phyloP scores from a whole-genome alignment of 2,113 vertebrate genomes.

The Poecile atricapillus region DNA sequence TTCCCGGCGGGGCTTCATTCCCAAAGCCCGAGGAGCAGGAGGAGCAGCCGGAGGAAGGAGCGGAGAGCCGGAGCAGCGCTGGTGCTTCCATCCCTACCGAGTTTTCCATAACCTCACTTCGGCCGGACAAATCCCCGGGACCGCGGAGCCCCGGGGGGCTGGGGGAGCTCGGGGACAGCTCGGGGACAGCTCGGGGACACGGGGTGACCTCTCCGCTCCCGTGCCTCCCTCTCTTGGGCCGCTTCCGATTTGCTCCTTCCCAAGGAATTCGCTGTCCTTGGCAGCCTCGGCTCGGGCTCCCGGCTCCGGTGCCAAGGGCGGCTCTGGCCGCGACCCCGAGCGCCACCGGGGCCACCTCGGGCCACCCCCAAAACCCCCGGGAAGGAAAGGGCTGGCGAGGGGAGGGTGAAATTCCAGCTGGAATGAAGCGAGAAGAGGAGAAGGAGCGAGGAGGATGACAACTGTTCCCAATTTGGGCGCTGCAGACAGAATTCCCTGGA shows the following conservation, averaged over 20 bases:
- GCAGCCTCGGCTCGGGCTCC: not conserved
- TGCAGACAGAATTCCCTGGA: slow-evolving; percentile 67
- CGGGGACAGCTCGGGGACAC: not conserved
- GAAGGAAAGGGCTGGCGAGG: rapidly evolving
- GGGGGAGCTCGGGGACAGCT: not conserved
- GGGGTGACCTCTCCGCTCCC: slow-evolving; percentile 18
- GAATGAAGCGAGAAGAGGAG: not conserved
- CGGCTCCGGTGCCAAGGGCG: not conserved
- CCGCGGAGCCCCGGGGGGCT: rapidly evolving
- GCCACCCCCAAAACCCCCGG: not conserved
- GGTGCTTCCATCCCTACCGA: not conserved
- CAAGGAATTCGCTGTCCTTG: slow-evolving; percentile 56
- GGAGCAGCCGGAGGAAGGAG: not conserved
- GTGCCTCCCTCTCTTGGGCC: slow-evolving; percentile 41
- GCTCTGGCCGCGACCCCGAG: not conserved
- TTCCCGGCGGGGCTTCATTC: rapidly evolving
- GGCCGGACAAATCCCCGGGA: not conserved
- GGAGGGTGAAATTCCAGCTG: not conserved
- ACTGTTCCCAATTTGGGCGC: slow-evolving; percentile 54
- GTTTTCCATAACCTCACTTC: slow-evolving; percentile 15
- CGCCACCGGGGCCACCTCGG: not conserved
- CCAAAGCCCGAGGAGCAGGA: not conserved
- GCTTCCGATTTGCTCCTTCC: slow-evolving; percentile 27
- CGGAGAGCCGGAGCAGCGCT: not conserved
- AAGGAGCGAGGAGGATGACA: slow-evolving; percentile 4